A percentile compares a stretch with the other conserved stretches of the same genome.
These are phyloP conservation scores for Porites divaricata DNA, from an alignment of 92 coral and sea anemone genomes.

Conservation along the genomic window DNA sequence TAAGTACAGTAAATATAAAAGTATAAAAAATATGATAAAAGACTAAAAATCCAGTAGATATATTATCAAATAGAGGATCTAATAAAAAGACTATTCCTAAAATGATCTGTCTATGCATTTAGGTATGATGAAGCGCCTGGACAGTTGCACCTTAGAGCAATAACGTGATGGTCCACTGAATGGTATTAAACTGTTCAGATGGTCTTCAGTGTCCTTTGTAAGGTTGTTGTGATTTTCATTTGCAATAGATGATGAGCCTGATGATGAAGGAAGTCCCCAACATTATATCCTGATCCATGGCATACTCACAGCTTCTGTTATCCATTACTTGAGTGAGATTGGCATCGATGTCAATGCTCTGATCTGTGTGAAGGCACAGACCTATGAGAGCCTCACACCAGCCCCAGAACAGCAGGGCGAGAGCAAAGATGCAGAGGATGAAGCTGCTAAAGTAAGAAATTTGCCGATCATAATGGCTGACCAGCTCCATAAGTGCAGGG, in stretches of 20 bases:
- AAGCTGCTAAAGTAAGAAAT: conserved; percentile 43
- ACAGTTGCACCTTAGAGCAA: not conserved
- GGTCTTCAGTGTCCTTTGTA: not conserved
- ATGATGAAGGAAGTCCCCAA: conserved; percentile 93
- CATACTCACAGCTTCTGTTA: conserved; percentile 75
- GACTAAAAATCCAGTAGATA: not conserved
- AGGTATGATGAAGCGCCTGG: not conserved
- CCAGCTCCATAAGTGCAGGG: not conserved
- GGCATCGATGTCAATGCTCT: conserved; percentile 89
- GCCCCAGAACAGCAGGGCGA: conserved; percentile 25
- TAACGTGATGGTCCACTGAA: conserved; percentile 18
- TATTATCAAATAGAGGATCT: conserved; percentile 11
- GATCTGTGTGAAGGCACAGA: conserved; percentile 79
- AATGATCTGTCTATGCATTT: not conserved
- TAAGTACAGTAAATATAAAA: too few species aligned
- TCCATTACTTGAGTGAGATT: conserved; percentile 75
- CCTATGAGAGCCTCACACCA: conserved; percentile 53
- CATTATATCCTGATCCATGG: conserved; percentile 94
- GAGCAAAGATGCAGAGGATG: conserved; percentile 23
- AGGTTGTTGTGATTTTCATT: not conserved
- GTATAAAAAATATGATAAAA: too few species aligned
- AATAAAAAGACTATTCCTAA: not conserved
- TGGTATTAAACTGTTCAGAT: too few species aligned
- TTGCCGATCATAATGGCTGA: not conserved
- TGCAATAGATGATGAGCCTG: conserved; percentile 93